A percentile compares a stretch with the other conserved stretches of the same genome.
Conservation (phyloP, 2,888 invertebrate species). For the Eristalis pertinax region DNA sequence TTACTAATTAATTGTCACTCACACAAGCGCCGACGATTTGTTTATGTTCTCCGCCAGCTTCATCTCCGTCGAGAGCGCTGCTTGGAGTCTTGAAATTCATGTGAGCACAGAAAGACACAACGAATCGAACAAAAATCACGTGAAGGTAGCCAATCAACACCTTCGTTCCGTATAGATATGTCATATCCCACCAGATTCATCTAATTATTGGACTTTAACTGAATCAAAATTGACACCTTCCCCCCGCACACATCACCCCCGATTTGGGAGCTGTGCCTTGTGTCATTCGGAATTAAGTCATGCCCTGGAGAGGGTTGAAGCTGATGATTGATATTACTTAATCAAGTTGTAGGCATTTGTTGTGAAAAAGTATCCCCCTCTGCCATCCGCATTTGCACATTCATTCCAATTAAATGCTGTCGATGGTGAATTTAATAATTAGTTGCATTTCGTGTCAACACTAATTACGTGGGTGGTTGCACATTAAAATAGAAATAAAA, state of each 20-base stretch:
- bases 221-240: not conserved
- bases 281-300: not conserved
- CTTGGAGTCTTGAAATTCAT: not conserved
- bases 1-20: conserved; percentile 21
- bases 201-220: conserved; percentile 18
- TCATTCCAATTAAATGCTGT: not conserved
- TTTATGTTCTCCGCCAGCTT: not conserved
- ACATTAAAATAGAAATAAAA: conserved; percentile 2
- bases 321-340: too few species aligned
- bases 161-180: conserved; percentile 2
- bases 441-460: conserved; percentile 21
- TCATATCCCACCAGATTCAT: conserved; percentile 10
- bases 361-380: not conserved
- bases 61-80: not conserved
- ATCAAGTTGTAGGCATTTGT: not conserved
- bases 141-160: conserved; percentile 20
- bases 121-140: conserved; percentile 13
- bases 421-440: conserved; percentile 12
- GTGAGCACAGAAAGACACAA: not conserved
- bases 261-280: not conserved
- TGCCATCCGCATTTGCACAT: not conserved
- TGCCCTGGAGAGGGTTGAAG: too few species aligned
- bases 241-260: not conserved
- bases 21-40: not conserved
- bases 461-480: conserved; percentile 17